Evolutionary conservation across 2,113 vertebrate genomes (phyloP), one percentile per base, ranked within the genome.

Genomic region (Corynorhinus townsendii): DNA sequence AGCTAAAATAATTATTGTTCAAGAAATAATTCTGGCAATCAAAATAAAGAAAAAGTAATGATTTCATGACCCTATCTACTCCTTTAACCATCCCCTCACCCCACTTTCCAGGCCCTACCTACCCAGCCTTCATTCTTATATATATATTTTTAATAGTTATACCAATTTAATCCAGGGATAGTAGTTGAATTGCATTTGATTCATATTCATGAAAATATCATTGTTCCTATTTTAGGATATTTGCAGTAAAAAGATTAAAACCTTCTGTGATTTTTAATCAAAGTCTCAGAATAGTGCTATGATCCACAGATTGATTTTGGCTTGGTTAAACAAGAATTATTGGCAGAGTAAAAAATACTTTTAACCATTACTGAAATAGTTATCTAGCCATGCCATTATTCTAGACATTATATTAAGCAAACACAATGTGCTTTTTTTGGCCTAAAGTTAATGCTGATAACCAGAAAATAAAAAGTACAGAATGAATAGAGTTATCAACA

Each of bases 261-360:
- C 69, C 40, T 77, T 56, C n/a, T 82, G 22, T 66, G 35, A 4
- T 62, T 90, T 93, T 87, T 52, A 30, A 91, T 91, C 45, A 85
- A 91, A 88, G 28, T 54, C 64, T 33, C 47, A 88, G 54, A 79
- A 91, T 45, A 82, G 69, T 79, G 91, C 33, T 56, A 35, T 45
- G 66, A 24, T 66, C 71, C 17, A 89, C 30, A 93, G 64, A 77
- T 43, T 52, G 66, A 93, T 82, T 86, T 79, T 86, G 72, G 88
- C 28, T 93, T 89, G 28, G 93, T 94, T 90, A 90, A 96, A 72
- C 88, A 89, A 79, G 47, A 92, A 89, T 85, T 93, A 93, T 0
- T 91, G 84, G 64, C 64, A 92, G 75, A 91, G 80, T 66, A 52
- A 81, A 89, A 91, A 72, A 72, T 85, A 88, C 77, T 90, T 94